phyloP scores from a whole-genome alignment of 64 coral and sea anemone genomes.

The Stichodactyla helianthus region DNA sequence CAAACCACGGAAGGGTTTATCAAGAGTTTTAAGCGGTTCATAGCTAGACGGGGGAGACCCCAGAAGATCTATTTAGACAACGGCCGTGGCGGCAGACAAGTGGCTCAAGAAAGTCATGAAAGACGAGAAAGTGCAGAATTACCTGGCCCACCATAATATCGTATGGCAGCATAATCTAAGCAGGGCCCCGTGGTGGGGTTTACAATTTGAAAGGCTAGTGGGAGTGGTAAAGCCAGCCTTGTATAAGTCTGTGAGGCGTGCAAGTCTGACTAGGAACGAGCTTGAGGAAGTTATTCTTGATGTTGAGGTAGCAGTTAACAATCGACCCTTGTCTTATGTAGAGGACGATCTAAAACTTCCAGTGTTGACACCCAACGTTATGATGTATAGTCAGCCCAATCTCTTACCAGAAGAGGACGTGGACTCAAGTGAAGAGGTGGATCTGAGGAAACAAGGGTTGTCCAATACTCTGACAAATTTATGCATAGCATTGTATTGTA shows the following conservation, averaged over 20 bases:
- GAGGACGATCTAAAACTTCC: conserved; percentile 29
- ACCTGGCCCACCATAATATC: background rate
- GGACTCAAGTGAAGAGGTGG: background rate
- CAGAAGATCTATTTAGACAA: conserved; percentile 1
- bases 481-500: no score
- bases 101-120: conserved; percentile 11
- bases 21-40: background rate
- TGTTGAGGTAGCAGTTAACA: background rate
- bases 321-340: background rate
- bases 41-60: background rate
- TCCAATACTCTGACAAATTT: no score
- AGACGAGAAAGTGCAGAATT: background rate
- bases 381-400: conserved; percentile 12
- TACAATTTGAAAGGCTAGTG: conserved; percentile 1
- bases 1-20: background rate
- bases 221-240: background rate
- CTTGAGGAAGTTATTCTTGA: background rate
- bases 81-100: background rate
- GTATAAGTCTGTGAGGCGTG: conserved; percentile 1
- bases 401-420: conserved; percentile 5
- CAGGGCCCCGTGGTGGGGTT: background rate
- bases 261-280: background rate
- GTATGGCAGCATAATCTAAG: background rate
- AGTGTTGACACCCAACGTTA: conserved; percentile 19
- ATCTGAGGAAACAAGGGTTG: conserved; percentile 33